Evolutionary conservation across 2,113 vertebrate species (phyloP).

Genomic region (Spheniscus mendiculus): DNA sequence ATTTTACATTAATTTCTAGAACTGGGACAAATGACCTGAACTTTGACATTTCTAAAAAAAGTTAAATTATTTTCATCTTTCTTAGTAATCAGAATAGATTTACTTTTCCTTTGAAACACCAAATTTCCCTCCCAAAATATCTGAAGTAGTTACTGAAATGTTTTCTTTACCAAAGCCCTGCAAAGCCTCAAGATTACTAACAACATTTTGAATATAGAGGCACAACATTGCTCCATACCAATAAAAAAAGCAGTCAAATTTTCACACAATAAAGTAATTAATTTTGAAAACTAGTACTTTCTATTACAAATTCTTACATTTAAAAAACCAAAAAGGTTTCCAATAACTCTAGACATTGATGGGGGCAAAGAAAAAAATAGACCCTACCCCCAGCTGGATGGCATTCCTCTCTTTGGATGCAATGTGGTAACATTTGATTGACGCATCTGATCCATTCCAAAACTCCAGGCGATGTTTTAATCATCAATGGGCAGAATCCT

Average conservation of each 20-base stretch:
- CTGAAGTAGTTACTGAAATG: not conserved
- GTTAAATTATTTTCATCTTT: not conserved
- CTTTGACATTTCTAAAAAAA: not conserved
- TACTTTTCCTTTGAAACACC: conserved; percentile 1
- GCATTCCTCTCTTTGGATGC: conserved; percentile 63
- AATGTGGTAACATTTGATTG: conserved; percentile 55
- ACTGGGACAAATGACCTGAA: not conserved
- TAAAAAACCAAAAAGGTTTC: not conserved
- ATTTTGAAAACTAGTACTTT: not conserved
- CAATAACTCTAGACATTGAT: not conserved
- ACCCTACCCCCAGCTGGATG: conserved; percentile 62
- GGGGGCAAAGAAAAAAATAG: conserved; percentile 31
- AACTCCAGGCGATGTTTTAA: conserved; percentile 36
- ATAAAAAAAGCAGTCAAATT: not conserved
- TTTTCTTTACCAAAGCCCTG: conserved; percentile 16
- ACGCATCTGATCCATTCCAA: conserved; percentile 59
- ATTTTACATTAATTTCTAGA: not conserved
- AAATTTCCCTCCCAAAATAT: conserved; percentile 19
- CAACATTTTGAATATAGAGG: not conserved
- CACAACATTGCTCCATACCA: not conserved
- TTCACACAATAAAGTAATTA: not conserved
- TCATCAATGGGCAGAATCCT: conserved; percentile 60
- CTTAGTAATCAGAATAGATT: conserved; percentile 1
- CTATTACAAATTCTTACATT: not conserved
- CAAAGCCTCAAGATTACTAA: conserved; percentile 16